These are phyloP conservation scores for Aricia artaxerxes DNA, from an alignment of 2,888 invertebrate species.

Conservation along the genomic window DNA sequence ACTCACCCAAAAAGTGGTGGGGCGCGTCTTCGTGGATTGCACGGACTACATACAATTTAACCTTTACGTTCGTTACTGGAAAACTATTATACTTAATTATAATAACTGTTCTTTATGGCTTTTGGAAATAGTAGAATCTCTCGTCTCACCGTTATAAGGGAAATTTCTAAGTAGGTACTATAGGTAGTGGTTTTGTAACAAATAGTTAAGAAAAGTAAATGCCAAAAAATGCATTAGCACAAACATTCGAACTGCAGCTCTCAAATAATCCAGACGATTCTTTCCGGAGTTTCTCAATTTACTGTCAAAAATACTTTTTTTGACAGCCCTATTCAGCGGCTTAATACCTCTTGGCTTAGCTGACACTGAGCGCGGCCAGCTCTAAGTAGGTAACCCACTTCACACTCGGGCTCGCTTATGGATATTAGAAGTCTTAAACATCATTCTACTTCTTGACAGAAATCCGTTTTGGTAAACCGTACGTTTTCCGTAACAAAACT, in stretches of 20 bases:
- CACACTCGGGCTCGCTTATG: not conserved
- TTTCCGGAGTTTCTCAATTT: not conserved
- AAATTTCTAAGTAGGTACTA: not conserved
- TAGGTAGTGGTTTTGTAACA: no score
- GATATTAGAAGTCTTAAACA: slow-evolving; percentile 3
- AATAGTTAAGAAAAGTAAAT: no score
- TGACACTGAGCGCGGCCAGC: slow-evolving; percentile 7
- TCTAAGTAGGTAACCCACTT: slow-evolving; percentile 22
- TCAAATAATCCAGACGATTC: no score
- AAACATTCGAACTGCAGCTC: no score
- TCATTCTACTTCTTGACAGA: not conserved
- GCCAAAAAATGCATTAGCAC: no score
- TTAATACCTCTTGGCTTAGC: slow-evolving; percentile 15
- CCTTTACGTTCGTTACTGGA: no score
- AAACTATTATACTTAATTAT: no score
- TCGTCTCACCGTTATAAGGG: not conserved
- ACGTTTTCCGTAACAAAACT: no score
- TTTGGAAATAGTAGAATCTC: not conserved
- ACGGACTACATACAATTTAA: no score
- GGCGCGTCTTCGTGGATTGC: no score
- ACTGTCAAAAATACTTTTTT: not conserved
- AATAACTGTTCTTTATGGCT: no score
- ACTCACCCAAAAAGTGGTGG: no score
- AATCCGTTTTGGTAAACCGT: not conserved
- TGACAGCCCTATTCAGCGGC: not conserved